Conservation (phyloP, 2,797 vertebrate genomes). For the Myotis myotis region DNA sequence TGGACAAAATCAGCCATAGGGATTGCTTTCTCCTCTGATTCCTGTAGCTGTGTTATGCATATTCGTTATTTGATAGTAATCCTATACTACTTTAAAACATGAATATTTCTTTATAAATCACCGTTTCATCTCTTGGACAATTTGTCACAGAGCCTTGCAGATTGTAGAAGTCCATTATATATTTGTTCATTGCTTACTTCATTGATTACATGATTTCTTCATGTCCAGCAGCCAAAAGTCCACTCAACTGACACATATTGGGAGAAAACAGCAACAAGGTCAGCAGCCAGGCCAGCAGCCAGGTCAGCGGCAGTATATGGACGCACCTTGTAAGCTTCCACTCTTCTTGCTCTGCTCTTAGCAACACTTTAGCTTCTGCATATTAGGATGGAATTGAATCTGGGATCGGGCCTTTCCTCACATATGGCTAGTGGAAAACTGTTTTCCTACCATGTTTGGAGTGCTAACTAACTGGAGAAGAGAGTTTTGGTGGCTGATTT, state of each 20-base stretch:
- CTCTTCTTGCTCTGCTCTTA: not conserved
- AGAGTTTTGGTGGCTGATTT: not conserved
- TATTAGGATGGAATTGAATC: not conserved
- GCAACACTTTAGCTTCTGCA: not conserved
- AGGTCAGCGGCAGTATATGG: not conserved
- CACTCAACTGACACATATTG: not conserved
- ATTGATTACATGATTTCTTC: slow-evolving; percentile 56
- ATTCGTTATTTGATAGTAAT: not conserved
- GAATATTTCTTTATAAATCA: not conserved
- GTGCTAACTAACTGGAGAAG: not conserved
- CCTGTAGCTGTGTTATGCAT: not conserved
- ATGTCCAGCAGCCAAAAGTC: not conserved
- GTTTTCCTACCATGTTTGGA: not conserved
- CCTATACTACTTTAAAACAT: not conserved
- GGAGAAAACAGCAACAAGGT: not conserved
- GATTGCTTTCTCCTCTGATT: not conserved
- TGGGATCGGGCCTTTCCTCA: not conserved
- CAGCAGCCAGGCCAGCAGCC: not conserved
- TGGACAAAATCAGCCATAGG: not conserved
- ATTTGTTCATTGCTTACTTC: slow-evolving; percentile 13
- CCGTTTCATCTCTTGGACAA: not conserved
- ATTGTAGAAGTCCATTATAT: not conserved
- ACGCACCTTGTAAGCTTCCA: not conserved
- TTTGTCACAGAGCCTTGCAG: not conserved
- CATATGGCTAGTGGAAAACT: not conserved